Evolutionary conservation across 2,113 vertebrate species (phyloP), one percentile per base, ranked within the genome.

Genomic region (Panurus biarmicus): DNA sequence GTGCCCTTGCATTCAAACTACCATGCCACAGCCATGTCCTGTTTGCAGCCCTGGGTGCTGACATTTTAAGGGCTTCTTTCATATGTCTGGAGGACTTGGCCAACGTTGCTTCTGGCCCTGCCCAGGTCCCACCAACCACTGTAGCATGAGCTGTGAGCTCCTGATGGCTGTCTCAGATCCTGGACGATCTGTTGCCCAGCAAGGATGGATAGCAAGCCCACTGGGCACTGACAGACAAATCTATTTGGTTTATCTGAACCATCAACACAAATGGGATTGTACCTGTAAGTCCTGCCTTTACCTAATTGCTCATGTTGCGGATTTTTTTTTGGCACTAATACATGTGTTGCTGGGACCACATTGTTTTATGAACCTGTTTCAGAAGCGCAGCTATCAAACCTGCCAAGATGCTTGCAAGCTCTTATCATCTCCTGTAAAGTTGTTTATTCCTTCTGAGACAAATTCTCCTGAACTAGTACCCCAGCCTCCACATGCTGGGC

Each of bases 81-180:
- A 21, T 2, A 35, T 7, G 12, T 10, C 29, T 35, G 29, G 14
- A 75, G 14, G 12, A 38, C 14, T 53, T 40, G 17, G n/a, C 25
- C 42, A n/a, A 9, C 0, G 0, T 14, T 23, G 35, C 22, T 48
- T 54, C 35, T 61, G 35, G 31, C 21, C 21, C 24, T 54, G 7
- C 8, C 29, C 24, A 40, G 20, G 10, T 75, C 16, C 40, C n/a
- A 47, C 35, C 35, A 47, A 54, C 13, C 2, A 3, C n/a, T 45
- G 29, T 25, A 24, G 14, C 38, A 40, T 0, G 0, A 61, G 29
- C 70, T 82, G 70, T 3, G 18, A 61, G 25, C 21, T 54, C 38
- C n/a, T 35, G 16, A n/a, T 15, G 17, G 70, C 24, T 54, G 9
- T 54, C 25, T 54, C 33, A 57, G 44, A 56, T 24, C 12, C 40